These are phyloP conservation scores for Araneus ventricosus DNA, from an alignment of 1,140 invertebrate species.

Conservation along the genomic window DNA sequence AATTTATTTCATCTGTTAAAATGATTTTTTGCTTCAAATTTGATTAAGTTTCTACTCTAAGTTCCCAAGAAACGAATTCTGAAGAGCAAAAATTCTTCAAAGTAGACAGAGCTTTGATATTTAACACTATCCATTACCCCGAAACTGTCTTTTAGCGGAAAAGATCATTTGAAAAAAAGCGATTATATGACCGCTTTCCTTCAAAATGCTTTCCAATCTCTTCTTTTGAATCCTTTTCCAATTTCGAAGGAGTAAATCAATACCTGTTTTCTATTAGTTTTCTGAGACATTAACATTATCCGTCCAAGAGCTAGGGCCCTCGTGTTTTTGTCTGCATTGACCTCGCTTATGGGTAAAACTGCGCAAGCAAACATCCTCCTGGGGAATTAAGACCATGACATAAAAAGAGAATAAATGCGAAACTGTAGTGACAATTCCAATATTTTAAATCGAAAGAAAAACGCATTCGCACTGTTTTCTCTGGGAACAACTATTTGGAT, in stretches of 20 bases:
- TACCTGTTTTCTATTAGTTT: not conserved
- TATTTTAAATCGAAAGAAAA: constrained; percentile 15
- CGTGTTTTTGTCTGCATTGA: not conserved
- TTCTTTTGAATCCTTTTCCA: constrained; percentile 7
- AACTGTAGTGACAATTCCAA: not conserved
- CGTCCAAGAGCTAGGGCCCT: not conserved
- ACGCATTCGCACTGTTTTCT: not conserved
- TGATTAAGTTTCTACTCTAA: not conserved
- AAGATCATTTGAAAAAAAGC: not conserved
- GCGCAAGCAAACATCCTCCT: not conserved
- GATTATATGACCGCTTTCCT: not conserved
- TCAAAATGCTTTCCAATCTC: not conserved
- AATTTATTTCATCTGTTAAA: no score
- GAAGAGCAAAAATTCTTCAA: no score
- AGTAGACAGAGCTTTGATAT: not conserved
- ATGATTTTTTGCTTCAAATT: not conserved
- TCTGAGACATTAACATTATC: not conserved
- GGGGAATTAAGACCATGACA: constrained; percentile 1
- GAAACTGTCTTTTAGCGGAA: not conserved
- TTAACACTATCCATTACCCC: not conserved
- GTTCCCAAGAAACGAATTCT: no score
- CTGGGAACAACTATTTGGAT: not conserved
- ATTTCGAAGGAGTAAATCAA: constrained; percentile 2
- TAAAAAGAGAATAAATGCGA: not conserved
- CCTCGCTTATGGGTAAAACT: not conserved